These are phyloP conservation scores for Ericerus pela DNA, from an alignment of 1,140 invertebrate species.

Conservation along the genomic window DNA sequence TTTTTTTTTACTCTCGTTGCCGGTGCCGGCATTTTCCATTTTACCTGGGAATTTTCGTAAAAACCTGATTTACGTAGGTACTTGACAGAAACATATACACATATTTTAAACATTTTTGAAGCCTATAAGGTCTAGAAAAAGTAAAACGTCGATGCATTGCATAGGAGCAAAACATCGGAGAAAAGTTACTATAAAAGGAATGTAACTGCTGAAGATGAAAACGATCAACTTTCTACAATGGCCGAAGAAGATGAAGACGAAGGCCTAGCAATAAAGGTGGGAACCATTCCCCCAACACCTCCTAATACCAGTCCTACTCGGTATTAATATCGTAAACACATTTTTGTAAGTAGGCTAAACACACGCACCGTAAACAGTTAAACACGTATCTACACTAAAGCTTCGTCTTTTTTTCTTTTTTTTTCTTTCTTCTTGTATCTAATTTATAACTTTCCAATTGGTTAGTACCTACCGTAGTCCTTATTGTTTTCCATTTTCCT, in stretches of 20 bases:
- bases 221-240: constrained; percentile 40
- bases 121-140: neutral
- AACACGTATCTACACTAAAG: neutral
- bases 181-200: constrained; percentile 40
- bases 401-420: constrained; percentile 5
- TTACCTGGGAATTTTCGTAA: no score
- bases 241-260: constrained; percentile 41
- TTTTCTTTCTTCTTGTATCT: neutral
- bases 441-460: neutral
- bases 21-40: no score
- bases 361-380: constrained; percentile 3
- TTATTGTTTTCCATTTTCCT: neutral
- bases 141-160: constrained; percentile 3
- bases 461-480: no score
- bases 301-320: constrained; percentile 4
- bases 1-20: no score
- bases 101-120: neutral
- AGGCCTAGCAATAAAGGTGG: constrained; percentile 44
- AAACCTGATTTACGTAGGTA: no score
- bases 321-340: constrained; percentile 4
- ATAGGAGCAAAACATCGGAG: constrained; percentile 26
- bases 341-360: constrained; percentile 10
- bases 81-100: no score
- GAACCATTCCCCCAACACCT: constrained; percentile 17
- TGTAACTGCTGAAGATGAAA: constrained; percentile 38